Evolutionary conservation across 2,113 vertebrate genomes (phyloP), one percentile per base, ranked within the genome.

Genomic region (Abramis brama): DNA sequence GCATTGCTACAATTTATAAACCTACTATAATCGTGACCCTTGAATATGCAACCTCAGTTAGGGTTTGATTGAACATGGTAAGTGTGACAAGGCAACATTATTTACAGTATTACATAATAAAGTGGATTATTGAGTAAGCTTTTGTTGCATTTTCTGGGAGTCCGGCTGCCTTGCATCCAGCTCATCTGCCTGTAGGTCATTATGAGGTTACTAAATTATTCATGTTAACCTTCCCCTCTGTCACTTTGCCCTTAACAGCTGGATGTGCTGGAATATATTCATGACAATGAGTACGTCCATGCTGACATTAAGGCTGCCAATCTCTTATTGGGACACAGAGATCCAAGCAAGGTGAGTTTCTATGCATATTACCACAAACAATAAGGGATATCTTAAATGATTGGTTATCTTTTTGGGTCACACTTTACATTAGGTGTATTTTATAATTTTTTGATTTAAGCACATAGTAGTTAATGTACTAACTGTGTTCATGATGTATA

Each of bases 251-350:
- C 86, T 89, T 83, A 55, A 47, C 93, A 99, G 98, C 87, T 99
- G 93, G 95, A 96, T 86, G 90, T 96, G 19, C 93, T 99, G 89
- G 97, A 98, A 93, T 99, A 96, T 89, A 97, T 99, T 91, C 98
- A 99, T 92, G 96, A 98, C 88, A 96, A 98, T 27, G 97, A 98
- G 80, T 99, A 98, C 47, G 96, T 98, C 89, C 98, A 99, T 36
- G 96, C 96, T 64, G 98, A 99, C 91, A 96, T 99, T 87, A 99
- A 99, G 94, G 97, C 96, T 90, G 96, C 97, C 87, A 98, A 99
- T 94, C 94, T 99, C 82, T 96, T 99, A 92, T 89, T 97, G 90
- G 96, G 95, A 88, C 94, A 95, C 89, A 93, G 78, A 91, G 94
- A 97, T 91, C 93, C 95, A 84, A 91, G 95, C 0, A 93, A 94